Conservation (phyloP, 2,888 invertebrate genomes). For the Blera fallax region DNA sequence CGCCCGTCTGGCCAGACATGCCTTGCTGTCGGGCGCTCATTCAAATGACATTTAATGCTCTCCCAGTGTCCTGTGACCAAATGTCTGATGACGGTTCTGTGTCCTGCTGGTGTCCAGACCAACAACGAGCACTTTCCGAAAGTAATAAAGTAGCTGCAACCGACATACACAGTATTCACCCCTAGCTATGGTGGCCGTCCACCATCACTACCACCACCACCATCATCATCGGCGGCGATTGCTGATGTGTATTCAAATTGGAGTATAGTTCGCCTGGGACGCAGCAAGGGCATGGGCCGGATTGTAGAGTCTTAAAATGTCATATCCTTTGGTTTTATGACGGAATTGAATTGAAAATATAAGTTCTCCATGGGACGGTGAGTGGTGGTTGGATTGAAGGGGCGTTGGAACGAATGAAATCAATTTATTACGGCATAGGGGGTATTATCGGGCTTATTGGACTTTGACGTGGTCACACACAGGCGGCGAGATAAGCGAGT, state of each 20-base stretch:
- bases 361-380: slow-evolving; percentile 26
- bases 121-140: slow-evolving; percentile 64
- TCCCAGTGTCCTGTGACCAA: slow-evolving; percentile 66
- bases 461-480: slow-evolving; percentile 66
- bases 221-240: slow-evolving; percentile 15
- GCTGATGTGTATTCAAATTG: slow-evolving; percentile 63
- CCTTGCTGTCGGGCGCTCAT: slow-evolving; percentile 42
- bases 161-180: slow-evolving; percentile 32
- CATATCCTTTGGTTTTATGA: slow-evolving; percentile 73
- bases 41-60: slow-evolving; percentile 72
- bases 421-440: slow-evolving; percentile 61
- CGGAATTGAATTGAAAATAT: slow-evolving; percentile 71
- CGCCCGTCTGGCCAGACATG: slow-evolving; percentile 26
- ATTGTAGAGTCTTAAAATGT: slow-evolving; percentile 66
- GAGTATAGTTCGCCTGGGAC: neutral
- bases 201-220: neutral
- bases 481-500: slow-evolving; percentile 52
- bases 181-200: neutral
- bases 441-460: slow-evolving; percentile 69
- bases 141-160: slow-evolving; percentile 70
- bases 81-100: slow-evolving; percentile 63
- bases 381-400: neutral
- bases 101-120: slow-evolving; percentile 56
- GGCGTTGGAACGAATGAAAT: slow-evolving; percentile 59
- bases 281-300: slow-evolving; percentile 5